Evolutionary conservation across 2,797 vertebrate species (phyloP), one percentile per base, ranked within the genome.

Genomic region (Hoplostethus mediterraneus): DNA sequence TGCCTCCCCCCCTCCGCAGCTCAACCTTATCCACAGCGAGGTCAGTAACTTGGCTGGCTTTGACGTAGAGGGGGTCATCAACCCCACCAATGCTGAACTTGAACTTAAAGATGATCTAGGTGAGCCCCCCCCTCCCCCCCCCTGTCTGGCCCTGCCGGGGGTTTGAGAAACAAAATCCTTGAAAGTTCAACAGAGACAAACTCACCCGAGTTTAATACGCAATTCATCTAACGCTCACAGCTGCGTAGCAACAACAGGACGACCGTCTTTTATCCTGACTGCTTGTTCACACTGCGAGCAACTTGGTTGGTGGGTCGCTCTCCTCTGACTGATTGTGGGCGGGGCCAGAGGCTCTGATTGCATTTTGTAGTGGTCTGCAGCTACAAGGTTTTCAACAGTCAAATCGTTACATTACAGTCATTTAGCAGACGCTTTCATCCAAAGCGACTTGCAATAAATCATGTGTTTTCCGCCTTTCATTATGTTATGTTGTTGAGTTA

Each of bases 1-100:
- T 36, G 17, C 61, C 21, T 5, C 52, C 25, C 88, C 90, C 91
- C 69, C 71, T 63, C 71, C 92, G 93, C 97, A 99, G 97, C 97
- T 99, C 94, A 98, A 98, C 95, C 97, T 99, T 90, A 98, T 98
- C 96, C 98, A 99, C 97, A 99, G 97, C 94, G 97, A 99, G 95
- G 97, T 99, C 96, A 97, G 96, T 96, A 98, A 98, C 97, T 97
- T 99, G 97, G 98, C 98, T 94, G 97, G 97, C 96, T 98, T 99
- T 95, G 97, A 98, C 94, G 97, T 99, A 96, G 97, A 99, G 95
- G 97, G 97, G 95, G 97, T 99, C 95, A 97, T 99, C 96, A 98
- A 98, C 95, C 97, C 97, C 87, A 98, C 97, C 95, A 99, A 96
- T 95, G 97, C 96, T 95, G 97, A 99, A 94, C 97, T 99, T 96